Percentiles rank a stretch among this genome's conserved stretches.
Evolutionary conservation across 2,113 vertebrate species (phyloP).

Genomic region (Otocyon megalotis): DNA sequence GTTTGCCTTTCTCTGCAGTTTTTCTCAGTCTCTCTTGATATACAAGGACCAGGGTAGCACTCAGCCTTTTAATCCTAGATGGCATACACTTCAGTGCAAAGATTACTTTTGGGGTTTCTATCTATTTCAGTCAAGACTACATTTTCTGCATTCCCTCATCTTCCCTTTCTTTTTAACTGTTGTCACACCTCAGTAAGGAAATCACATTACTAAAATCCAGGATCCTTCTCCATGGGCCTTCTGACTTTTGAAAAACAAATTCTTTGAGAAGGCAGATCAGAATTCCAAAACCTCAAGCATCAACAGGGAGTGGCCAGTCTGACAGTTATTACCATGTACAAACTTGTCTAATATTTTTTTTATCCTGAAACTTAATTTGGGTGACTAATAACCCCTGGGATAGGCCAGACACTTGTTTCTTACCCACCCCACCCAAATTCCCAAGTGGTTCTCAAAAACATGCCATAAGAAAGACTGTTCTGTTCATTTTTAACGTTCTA

Average conservation of each 20-base stretch:
- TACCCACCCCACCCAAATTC: conserved; percentile 71
- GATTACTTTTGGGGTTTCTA: not conserved
- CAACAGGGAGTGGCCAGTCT: conserved; percentile 69
- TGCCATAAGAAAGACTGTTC: not conserved
- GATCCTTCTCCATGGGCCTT: not conserved
- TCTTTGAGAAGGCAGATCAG: conserved; percentile 47
- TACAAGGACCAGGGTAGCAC: not conserved
- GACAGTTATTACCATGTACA: conserved; percentile 64
- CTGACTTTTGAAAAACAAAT: not conserved
- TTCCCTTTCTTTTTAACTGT: not conserved
- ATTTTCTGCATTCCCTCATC: not conserved
- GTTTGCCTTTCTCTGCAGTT: not conserved
- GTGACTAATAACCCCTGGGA: conserved; percentile 80
- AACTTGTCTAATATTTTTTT: conserved; percentile 73
- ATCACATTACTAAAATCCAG: conserved; percentile 8
- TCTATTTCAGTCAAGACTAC: not conserved
- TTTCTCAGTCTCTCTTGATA: not conserved
- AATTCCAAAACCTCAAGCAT: conserved; percentile 67
- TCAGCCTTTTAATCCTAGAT: not conserved
- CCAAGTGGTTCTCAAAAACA: conserved; percentile 70
- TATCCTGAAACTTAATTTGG: conserved; percentile 65
- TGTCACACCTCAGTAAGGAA: not conserved
- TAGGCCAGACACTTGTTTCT: conserved; percentile 62
- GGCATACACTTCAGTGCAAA: not conserved
- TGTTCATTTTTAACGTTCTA: not conserved